phyloP scores from a whole-genome alignment of 2,888 invertebrate species.

The Parasteatoda lunata region DNA sequence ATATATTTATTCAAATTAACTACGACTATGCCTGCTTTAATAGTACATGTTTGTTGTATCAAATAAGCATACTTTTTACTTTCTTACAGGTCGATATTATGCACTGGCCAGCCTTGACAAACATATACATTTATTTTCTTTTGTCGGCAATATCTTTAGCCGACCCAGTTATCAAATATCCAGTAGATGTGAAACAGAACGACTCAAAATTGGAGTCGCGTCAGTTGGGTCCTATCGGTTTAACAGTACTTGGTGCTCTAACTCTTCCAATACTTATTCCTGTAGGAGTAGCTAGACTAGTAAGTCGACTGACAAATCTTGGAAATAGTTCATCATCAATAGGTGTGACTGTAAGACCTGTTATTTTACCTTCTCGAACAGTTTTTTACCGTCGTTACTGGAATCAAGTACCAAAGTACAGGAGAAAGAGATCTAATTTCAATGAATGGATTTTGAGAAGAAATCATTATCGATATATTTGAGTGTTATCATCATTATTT shows the following conservation, averaged over 20 bases:
- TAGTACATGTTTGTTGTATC: too few species aligned
- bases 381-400: neutral
- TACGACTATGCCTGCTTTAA: too few species aligned
- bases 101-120: conserved; percentile 6
- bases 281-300: conserved; percentile 59
- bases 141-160: conserved; percentile 6
- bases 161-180: neutral
- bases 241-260: conserved; percentile 56
- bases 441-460: too few species aligned
- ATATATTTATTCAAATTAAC: too few species aligned
- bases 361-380: conserved; percentile 48
- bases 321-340: conserved; percentile 51
- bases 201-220: conserved; percentile 14
- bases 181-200: neutral
- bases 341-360: conserved; percentile 56
- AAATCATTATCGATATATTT: too few species aligned
- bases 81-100: conserved; percentile 7
- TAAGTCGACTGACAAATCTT: conserved; percentile 46
- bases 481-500: too few species aligned
- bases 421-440: neutral
- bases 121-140: conserved; percentile 20
- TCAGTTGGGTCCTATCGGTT: conserved; percentile 51
- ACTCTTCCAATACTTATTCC: conserved; percentile 52
- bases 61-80: too few species aligned
- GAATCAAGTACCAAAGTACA: neutral